Percentiles rank a stretch among this genome's conserved stretches.
These are phyloP conservation scores for Cairina moschata DNA, from an alignment of 2,113 vertebrate genomes.

Conservation along the genomic window DNA sequence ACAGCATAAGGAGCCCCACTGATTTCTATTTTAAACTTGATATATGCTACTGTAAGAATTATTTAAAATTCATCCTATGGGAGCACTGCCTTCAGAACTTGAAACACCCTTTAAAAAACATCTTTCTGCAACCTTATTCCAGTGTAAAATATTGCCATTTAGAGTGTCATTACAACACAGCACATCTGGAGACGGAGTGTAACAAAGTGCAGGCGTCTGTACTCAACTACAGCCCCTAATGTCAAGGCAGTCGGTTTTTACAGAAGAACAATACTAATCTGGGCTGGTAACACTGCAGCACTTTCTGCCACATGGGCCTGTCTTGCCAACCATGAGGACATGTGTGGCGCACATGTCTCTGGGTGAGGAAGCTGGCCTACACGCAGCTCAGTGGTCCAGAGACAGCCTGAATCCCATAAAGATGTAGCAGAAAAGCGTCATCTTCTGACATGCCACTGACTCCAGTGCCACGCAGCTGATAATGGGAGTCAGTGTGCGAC, in stretches of 20 bases:
- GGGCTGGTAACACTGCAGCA: background rate
- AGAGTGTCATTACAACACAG: background rate
- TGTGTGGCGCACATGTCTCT: background rate
- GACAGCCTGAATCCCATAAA: background rate
- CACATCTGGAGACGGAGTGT: background rate
- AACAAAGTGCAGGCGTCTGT: background rate
- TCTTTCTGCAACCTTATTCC: background rate
- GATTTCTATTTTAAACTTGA: background rate
- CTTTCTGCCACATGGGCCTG: background rate
- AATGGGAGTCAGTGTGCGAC: background rate
- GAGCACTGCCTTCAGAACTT: background rate
- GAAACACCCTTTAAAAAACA: background rate
- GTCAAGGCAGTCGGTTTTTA: background rate
- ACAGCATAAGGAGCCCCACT: background rate
- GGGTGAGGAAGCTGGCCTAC: background rate
- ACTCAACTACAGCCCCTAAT: background rate
- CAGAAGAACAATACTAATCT: background rate
- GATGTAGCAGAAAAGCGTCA: background rate
- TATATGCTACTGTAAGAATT: background rate
- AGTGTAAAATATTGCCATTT: background rate
- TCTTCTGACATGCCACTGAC: background rate
- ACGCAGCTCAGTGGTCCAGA: background rate
- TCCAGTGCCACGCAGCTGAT: background rate
- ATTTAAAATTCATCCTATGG: background rate
- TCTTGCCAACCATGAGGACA: background rate